phyloP scores from a whole-genome alignment of 2,888 invertebrate species.

The Linyphia triangularis region DNA sequence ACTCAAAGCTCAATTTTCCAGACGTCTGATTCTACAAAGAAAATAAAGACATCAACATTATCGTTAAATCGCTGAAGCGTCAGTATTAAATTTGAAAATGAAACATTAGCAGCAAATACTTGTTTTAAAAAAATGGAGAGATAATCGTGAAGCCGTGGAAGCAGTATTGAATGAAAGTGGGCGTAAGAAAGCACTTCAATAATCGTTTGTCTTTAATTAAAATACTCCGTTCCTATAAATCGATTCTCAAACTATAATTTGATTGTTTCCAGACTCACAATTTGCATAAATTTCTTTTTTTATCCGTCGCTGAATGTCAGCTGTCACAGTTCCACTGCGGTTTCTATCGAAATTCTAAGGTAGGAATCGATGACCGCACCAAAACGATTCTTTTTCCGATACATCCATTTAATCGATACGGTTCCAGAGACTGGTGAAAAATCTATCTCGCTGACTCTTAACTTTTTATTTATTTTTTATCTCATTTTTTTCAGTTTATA shows the following conservation, averaged over 20 bases:
- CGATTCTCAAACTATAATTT: constrained; percentile 55
- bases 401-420: constrained; percentile 59
- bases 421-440: constrained; percentile 39
- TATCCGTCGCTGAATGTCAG: constrained; percentile 8
- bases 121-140: background rate
- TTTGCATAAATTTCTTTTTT: constrained; percentile 47
- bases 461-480: constrained; percentile 9
- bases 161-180: background rate
- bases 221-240: constrained; percentile 49
- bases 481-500: constrained; percentile 17
- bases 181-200: constrained; percentile 30
- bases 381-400: constrained; percentile 58
- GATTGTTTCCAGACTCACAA: constrained; percentile 51
- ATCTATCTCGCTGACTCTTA: constrained; percentile 52
- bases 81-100: background rate
- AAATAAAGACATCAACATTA: background rate
- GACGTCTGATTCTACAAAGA: too few species aligned
- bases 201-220: constrained; percentile 58
- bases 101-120: background rate
- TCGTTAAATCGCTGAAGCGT: background rate
- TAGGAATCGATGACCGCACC: constrained; percentile 57
- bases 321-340: constrained; percentile 42
- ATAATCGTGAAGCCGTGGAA: background rate
- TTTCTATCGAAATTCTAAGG: constrained; percentile 18
- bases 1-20: too few species aligned